A percentile compares a stretch with the other conserved stretches of the same genome.
These are phyloP conservation scores for Sorex maritimensis DNA, from an alignment of 2,797 vertebrate genomes.

Conservation along the genomic window DNA sequence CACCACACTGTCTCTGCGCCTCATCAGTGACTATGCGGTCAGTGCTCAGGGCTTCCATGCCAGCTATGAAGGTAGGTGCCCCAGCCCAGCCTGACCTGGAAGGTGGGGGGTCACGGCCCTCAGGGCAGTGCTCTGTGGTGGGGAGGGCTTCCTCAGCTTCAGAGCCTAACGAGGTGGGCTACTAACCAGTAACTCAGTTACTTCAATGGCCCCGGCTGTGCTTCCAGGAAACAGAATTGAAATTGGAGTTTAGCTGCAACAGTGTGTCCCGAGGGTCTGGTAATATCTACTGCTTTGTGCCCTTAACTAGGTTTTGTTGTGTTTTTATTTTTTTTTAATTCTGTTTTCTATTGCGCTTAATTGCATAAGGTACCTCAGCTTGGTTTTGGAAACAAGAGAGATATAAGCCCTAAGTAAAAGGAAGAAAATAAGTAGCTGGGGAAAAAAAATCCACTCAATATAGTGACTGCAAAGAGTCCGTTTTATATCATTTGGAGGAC, in stretches of 20 bases:
- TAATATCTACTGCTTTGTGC: slow-evolving; percentile 1
- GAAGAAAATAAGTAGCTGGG: slow-evolving; percentile 1
- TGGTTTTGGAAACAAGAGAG: slow-evolving; percentile 67
- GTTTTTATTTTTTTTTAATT: slow-evolving; percentile 56
- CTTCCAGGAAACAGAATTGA: slow-evolving; percentile 35
- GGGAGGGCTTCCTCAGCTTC: not conserved
- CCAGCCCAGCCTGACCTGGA: not conserved
- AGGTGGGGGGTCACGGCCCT: not conserved
- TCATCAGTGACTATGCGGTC: slow-evolving; percentile 98
- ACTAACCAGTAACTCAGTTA: slow-evolving; percentile 52
- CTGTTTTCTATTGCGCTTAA: slow-evolving; percentile 49
- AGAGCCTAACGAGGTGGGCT: slow-evolving; percentile 5
- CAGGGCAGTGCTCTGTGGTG: fast-evolving
- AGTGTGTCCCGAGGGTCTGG: slow-evolving; percentile 53
- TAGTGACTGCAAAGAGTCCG: not conserved
- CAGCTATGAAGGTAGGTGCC: slow-evolving; percentile 96
- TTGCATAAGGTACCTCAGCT: slow-evolving; percentile 44
- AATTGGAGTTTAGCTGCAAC: not conserved
- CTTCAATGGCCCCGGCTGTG: not conserved
- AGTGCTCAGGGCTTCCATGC: slow-evolving; percentile 99
- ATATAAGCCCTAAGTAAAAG: slow-evolving; percentile 59
- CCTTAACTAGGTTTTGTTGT: slow-evolving; percentile 54
- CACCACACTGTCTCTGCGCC: slow-evolving; percentile 95
- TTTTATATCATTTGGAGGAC: slow-evolving; percentile 64
- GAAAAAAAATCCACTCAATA: not conserved